These are phyloP conservation scores for Drosophila lacicola DNA, from an alignment of 2,888 invertebrate species.

Conservation along the genomic window DNA sequence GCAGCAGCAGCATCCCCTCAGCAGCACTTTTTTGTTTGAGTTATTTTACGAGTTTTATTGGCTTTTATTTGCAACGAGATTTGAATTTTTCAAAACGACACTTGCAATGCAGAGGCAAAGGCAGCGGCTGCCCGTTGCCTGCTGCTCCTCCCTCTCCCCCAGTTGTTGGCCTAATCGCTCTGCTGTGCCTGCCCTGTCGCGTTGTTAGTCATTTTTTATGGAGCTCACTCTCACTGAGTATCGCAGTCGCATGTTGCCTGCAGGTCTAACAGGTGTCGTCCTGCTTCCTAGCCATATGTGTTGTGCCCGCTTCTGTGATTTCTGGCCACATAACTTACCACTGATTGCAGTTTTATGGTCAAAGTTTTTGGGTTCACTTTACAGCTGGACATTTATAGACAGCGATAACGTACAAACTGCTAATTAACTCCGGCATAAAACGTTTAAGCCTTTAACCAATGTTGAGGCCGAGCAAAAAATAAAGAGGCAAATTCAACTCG, in stretches of 20 bases:
- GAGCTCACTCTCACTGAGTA: slow-evolving; percentile 34
- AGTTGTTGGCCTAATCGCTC: slow-evolving; percentile 41
- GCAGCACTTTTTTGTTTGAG: slow-evolving; percentile 59
- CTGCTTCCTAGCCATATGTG: slow-evolving; percentile 31
- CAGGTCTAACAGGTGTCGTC: slow-evolving; percentile 80
- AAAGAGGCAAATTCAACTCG: slow-evolving; percentile 23
- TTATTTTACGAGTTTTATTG: slow-evolving; percentile 82
- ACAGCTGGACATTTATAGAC: slow-evolving; percentile 39
- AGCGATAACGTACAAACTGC: slow-evolving; percentile 68
- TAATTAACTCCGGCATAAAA: slow-evolving; percentile 69
- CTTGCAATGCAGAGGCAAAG: slow-evolving; percentile 42
- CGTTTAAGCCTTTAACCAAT: slow-evolving; percentile 57
- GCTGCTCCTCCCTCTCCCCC: not conserved
- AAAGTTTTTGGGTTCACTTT: slow-evolving; percentile 64
- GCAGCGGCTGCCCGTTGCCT: slow-evolving; percentile 6
- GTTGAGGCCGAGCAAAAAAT: slow-evolving; percentile 33
- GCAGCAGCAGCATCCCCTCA: slow-evolving; percentile 23
- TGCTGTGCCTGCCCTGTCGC: slow-evolving; percentile 46
- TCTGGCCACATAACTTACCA: slow-evolving; percentile 77
- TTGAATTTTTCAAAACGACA: slow-evolving; percentile 79
- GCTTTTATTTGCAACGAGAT: slow-evolving; percentile 81
- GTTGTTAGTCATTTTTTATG: slow-evolving; percentile 84
- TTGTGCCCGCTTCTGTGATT: slow-evolving; percentile 30
- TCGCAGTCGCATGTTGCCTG: slow-evolving; percentile 50
- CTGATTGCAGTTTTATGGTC: slow-evolving; percentile 83